Evolutionary conservation across 2,113 vertebrate genomes (phyloP), one percentile per base, ranked within the genome.

Genomic region (Nanger granti): DNA sequence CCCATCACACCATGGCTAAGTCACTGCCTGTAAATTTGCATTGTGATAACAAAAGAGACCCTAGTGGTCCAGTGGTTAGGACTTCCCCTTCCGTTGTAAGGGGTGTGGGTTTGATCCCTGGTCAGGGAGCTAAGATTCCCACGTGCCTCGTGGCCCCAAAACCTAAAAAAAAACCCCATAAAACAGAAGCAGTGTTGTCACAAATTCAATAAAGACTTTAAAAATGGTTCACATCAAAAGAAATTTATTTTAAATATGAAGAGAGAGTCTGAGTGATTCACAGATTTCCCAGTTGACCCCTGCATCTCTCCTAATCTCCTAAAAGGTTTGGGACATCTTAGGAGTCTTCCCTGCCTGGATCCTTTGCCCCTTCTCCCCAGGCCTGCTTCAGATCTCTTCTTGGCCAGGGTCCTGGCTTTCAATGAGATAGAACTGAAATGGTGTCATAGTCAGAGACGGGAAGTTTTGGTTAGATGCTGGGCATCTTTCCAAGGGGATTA

Each of bases 401-500:
- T 92, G 92, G 97, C 86, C 87, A 54, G 73, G 18, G 82, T 94
- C 85, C 95, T 86, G 73, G 73, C 88, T 90, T 26, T n/a, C 89
- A 57, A 57, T 73, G 93, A 97, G 85, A 84, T 49, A 85, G 87
- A 94, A 59, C 73, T 62, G 85, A 85, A 62, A 59, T 12, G 29
- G 41, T 94, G 91, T 84, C 76, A 44, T 22, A 96, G 94, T 44
- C 29, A 59, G 91, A 84, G 49, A 41, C 0, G 0, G 66, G 95
- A 91, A 95, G 22, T 79, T 80, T 92, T 94, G 93, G 96, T 89
- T 86, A 52, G 37, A 85, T 87, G 41, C 87, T 66, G 91, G 97
- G 93, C 93, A 79, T 49, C 49, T 64, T 97, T 91, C 96, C 93
- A 97, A 97, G 49, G 85, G 80, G 59, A 95, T 22, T 49, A 28